phyloP scores from a whole-genome alignment of 2,797 vertebrate genomes.

The Perodicticus potto region DNA sequence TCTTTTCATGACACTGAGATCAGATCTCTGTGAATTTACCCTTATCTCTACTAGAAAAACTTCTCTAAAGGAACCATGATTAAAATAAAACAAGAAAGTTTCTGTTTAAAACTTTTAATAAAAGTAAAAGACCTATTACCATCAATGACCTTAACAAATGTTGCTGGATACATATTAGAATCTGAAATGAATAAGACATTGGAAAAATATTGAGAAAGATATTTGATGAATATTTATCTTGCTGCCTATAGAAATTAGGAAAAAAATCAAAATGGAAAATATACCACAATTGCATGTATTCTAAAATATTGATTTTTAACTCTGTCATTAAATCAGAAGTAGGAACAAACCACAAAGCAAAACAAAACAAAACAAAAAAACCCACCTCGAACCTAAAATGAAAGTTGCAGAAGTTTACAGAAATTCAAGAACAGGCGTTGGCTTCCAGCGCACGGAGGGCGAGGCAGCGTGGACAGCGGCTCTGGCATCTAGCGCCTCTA shows the following conservation, averaged over 20 bases:
- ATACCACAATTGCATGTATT: not conserved
- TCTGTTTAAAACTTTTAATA: no score
- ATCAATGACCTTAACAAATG: not conserved
- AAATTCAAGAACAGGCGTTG: conserved; percentile 64
- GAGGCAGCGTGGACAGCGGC: conserved; percentile 74
- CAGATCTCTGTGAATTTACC: not conserved
- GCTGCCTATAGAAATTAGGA: not conserved
- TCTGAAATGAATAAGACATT: not conserved
- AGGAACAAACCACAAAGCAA: not conserved
- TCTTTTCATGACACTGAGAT: not conserved
- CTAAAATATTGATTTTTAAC: not conserved
- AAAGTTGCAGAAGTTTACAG: conserved; percentile 62
- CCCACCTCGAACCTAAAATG: conserved; percentile 49
- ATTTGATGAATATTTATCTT: not conserved
- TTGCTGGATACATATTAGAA: not conserved
- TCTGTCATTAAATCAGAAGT: not conserved
- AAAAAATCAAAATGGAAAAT: conserved; percentile 19
- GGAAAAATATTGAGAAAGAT: not conserved
- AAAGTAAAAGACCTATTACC: not conserved
- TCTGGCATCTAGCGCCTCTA: conserved; percentile 11
- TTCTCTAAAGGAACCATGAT: not conserved
- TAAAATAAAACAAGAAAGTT: conserved; percentile 7
- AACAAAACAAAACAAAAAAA: not conserved
- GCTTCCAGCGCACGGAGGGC: conserved; percentile 81
- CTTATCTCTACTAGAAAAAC: not conserved